A percentile compares a stretch with the other conserved stretches of the same genome.
Evolutionary conservation across 1,140 invertebrate species (phyloP).

Genomic region (Hormaphis cornu): DNA sequence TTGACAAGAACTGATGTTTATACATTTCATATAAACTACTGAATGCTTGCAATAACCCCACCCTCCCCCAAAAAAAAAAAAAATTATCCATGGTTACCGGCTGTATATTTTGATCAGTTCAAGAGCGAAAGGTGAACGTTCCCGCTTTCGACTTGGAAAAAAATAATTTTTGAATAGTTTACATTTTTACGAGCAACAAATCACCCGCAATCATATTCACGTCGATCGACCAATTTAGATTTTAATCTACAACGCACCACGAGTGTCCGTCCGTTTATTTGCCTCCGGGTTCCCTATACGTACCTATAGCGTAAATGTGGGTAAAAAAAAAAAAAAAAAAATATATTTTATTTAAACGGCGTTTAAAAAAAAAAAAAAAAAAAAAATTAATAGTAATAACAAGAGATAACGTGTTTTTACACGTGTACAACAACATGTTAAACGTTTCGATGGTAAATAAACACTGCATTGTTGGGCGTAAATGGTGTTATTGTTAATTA

Average conservation of each 20-base stretch:
- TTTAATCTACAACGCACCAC: constrained; percentile 9
- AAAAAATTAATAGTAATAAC: too few relatives aligned
- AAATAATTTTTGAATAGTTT: background rate
- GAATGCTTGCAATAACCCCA: too few relatives aligned
- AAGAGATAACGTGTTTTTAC: constrained; percentile 6
- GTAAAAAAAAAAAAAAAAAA: background rate
- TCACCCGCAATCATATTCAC: constrained; percentile 20
- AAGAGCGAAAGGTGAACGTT: background rate
- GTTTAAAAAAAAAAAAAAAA: background rate
- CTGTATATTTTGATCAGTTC: too few relatives aligned
- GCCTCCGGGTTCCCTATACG: background rate
- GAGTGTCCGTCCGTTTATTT: background rate
- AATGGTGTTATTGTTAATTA: background rate
- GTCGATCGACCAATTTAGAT: constrained; percentile 18
- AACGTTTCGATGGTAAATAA: constrained; percentile 17
- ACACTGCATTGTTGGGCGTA: background rate
- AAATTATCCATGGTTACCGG: too few relatives aligned
- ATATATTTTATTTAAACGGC: background rate
- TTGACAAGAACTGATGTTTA: too few relatives aligned
- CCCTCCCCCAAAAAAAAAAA: too few relatives aligned
- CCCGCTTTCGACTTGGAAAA: too few relatives aligned
- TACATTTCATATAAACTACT: too few relatives aligned
- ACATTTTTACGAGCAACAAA: constrained; percentile 14
- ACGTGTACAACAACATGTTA: constrained; percentile 19
- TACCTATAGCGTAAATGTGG: background rate